phyloP scores from a whole-genome alignment of 2,113 vertebrate species.

The Anguilla rostrata region DNA sequence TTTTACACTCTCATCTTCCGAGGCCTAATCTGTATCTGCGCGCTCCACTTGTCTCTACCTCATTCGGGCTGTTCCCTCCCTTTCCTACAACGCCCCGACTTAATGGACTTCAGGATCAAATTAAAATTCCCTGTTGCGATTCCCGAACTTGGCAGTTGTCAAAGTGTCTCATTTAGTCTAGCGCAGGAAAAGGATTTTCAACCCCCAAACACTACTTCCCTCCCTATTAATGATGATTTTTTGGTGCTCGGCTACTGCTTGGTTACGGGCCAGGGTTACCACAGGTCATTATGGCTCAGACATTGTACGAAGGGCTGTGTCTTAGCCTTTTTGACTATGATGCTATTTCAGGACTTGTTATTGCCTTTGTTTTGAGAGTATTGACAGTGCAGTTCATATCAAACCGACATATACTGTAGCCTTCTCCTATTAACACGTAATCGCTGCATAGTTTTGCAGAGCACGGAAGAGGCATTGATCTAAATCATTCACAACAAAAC shows the following conservation, averaged over 20 bases:
- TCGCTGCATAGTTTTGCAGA: conserved; percentile 41
- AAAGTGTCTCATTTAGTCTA: conserved; percentile 20
- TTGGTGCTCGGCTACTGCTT: background rate
- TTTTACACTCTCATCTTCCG: conserved; percentile 80
- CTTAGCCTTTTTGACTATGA: background rate
- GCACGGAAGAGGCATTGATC: background rate
- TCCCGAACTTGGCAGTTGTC: conserved; percentile 23
- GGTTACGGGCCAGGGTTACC: background rate
- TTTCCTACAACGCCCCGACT: conserved; percentile 78
- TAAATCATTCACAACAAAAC: conserved; percentile 58
- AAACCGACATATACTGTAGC: no score
- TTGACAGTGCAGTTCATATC: no score
- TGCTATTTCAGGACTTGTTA: background rate
- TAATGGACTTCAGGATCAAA: conserved; percentile 65
- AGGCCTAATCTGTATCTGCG: conserved; percentile 80
- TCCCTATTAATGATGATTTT: conserved; percentile 14
- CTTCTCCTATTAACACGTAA: background rate
- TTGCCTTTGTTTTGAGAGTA: background rate
- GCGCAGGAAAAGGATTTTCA: background rate
- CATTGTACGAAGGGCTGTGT: background rate
- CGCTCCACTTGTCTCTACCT: conserved; percentile 74
- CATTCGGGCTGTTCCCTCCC: conserved; percentile 77
- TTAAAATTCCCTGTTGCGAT: conserved; percentile 47
- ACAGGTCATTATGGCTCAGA: background rate
- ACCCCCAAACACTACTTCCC: conserved; percentile 62